Base-by-base conservation (phyloP, 35 echinoderm and acorn worm species). In the Stichopus chloronotus region DNA sequence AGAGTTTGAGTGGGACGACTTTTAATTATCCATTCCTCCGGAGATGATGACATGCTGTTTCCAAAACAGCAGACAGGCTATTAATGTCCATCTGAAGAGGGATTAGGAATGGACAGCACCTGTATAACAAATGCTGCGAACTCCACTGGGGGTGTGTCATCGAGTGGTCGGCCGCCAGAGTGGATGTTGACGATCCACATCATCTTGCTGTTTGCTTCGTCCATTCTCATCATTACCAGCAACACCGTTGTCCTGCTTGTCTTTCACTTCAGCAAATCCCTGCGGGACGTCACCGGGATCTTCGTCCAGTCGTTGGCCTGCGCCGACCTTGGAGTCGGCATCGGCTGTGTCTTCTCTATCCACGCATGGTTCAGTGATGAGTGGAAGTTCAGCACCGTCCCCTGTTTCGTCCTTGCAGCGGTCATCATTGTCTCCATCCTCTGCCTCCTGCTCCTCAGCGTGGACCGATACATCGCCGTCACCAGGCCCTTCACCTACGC, bases 391-490 rank as follows among this genome's bases (percentile, higher is more conserved):
- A 96, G 96, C 76, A 90, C 90, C 4, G 53, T 96, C 14, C 78
- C 93, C 8, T 94, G 94, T 10, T 98, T 94, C 72, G 58, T 84
- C 0, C 57, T 98, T 5, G 60, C 92, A 0, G 90, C 93, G 9
- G 94, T 92, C n/a, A 86, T 98, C 9, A 94, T 93, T 3, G 96
- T 95, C 8, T 98, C 96, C 16, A 96, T 96, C 43, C 82, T 98
- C 4, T 94, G 87, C 19, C 76, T 98, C 4, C 79, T 93, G 3
- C 91, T 95, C 53, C 56, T 98, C 0, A 96, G 94, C 84, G 94
- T 98, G 9, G 96, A 98, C 81, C 88, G 96, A 52, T 98, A 98
- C 82, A 94, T 98, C 52, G 96, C 96, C 11, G 93, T 98, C 25
- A 98, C 85, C 19, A 90, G 83, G 76, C 96, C 96, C 0, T 84